phyloP scores from a whole-genome alignment of 2,113 vertebrate species.

The Neolamprologus tretocephalus region DNA sequence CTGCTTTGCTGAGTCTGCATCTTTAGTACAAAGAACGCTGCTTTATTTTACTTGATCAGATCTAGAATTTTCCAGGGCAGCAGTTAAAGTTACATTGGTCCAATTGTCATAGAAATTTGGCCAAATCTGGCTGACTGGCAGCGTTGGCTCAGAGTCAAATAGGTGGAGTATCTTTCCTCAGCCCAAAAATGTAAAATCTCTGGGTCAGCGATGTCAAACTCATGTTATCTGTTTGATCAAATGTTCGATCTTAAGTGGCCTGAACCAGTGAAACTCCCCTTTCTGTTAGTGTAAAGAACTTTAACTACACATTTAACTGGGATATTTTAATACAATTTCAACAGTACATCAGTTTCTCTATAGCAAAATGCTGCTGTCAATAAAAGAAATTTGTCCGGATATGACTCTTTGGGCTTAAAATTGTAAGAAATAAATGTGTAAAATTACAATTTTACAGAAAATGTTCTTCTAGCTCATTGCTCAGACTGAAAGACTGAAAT shows the following conservation, averaged over 20 bases:
- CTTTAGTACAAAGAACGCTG: background rate
- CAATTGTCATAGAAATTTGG: background rate
- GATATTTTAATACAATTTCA: background rate
- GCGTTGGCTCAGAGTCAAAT: background rate
- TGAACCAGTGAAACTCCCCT: background rate
- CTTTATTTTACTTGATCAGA: background rate
- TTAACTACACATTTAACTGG: background rate
- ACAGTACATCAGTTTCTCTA: background rate
- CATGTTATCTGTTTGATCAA: background rate
- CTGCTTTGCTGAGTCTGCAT: background rate
- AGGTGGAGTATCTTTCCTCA: background rate
- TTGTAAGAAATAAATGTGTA: background rate
- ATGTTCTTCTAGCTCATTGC: background rate
- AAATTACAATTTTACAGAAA: background rate
- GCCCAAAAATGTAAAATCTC: background rate
- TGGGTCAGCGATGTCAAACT: background rate
- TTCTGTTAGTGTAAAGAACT: background rate
- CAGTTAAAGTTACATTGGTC: background rate
- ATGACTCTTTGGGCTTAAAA: background rate
- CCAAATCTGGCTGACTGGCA: background rate
- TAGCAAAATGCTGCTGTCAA: background rate
- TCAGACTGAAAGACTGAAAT: background rate
- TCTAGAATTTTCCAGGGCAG: background rate
- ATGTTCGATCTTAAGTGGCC: background rate
- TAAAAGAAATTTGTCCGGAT: rapidly evolving